phyloP scores from a whole-genome alignment of 2,113 vertebrate genomes.

The Brachionichthys hirsutus region DNA sequence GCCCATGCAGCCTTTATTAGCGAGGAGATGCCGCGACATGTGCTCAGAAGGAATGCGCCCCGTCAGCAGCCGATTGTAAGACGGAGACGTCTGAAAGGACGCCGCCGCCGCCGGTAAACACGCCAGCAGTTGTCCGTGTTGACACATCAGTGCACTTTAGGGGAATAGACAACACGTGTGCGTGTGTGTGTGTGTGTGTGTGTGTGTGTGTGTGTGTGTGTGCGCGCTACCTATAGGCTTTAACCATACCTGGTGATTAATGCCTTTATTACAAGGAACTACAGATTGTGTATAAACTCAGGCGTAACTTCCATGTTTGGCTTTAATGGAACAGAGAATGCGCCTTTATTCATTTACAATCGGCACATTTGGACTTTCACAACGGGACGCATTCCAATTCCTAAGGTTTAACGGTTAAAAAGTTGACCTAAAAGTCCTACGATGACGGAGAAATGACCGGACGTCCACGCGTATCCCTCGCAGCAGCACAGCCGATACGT shows the following conservation, averaged over 20 bases:
- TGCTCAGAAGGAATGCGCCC: slow-evolving; percentile 74
- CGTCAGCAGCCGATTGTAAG: slow-evolving; percentile 73
- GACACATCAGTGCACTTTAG: slow-evolving; percentile 2
- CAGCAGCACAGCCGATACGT: slow-evolving; percentile 38
- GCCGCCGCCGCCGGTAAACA: slow-evolving; percentile 10
- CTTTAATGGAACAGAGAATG: neutral
- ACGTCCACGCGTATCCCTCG: slow-evolving; percentile 11
- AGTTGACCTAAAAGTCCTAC: neutral
- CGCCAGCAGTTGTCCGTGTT: slow-evolving; percentile 8
- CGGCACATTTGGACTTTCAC: too few relatives aligned
- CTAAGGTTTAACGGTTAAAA: too few relatives aligned
- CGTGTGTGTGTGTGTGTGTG: neutral
- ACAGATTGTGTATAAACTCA: too few relatives aligned
- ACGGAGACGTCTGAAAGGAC: slow-evolving; percentile 38
- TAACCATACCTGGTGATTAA: too few relatives aligned
- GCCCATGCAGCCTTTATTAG: slow-evolving; percentile 79
- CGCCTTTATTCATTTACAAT: neutral
- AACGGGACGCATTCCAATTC: too few relatives aligned
- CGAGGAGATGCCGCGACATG: slow-evolving; percentile 63
- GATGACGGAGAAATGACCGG: slow-evolving; percentile 18
- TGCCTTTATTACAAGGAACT: too few relatives aligned
- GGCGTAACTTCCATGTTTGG: too few relatives aligned
- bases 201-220: neutral
- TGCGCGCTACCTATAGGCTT: too few relatives aligned
- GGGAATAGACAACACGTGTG: neutral